Base-by-base conservation (phyloP, 2,113 vertebrate species). In the Phalacrocorax brasilianus region DNA sequence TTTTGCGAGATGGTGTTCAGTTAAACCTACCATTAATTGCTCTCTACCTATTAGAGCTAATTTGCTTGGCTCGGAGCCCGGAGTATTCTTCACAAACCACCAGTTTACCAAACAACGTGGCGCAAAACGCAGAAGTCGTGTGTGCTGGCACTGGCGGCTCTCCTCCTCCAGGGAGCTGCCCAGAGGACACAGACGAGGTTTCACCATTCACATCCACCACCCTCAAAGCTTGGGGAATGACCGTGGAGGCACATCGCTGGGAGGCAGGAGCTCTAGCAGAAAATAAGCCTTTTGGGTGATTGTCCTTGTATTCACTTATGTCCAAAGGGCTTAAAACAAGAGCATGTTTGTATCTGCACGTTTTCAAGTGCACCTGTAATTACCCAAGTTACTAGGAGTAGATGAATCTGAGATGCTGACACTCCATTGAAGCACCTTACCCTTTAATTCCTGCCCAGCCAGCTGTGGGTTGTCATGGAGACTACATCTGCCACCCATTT, bases 401-500 rank as follows among this genome's bases (percentile, higher is more conserved):
- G 85, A 52, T 45, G 71, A 67, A 38, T 45, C 4, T 4, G 83
- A 82, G 72, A 59, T 74, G 91, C 94, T 91, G 93, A 68, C 73
- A 58, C 79, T 90, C 70, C 26, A 13, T 9, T 68, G 80, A 88
- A 86, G 76, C 83, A 74, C 12, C 1, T 35, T 71, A 88, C 70
- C 82, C 91, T 95, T 93, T 85, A 89, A 73, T 84, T 85, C 40
- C 81, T 88, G 70, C 74, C 90, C 56, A 68, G 82, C 79, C 96
- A 98, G 95, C 90, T 96, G 94, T 94, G 78, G n/a, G 92, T 96
- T 49, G 38, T 73, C 95, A 96, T 90, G 95, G 88, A 94, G 35
- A 95, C 72, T 44, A 74, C 91, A 91, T 91, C 91, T 97, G 97
- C 50, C 93, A 82, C 83, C 68, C 66, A 24, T 58, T 91, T 87